A percentile compares a stretch with the other conserved stretches of the same genome.
Conservation (phyloP, 2,888 invertebrate genomes). For the Sphaeridia pumilis region DNA sequence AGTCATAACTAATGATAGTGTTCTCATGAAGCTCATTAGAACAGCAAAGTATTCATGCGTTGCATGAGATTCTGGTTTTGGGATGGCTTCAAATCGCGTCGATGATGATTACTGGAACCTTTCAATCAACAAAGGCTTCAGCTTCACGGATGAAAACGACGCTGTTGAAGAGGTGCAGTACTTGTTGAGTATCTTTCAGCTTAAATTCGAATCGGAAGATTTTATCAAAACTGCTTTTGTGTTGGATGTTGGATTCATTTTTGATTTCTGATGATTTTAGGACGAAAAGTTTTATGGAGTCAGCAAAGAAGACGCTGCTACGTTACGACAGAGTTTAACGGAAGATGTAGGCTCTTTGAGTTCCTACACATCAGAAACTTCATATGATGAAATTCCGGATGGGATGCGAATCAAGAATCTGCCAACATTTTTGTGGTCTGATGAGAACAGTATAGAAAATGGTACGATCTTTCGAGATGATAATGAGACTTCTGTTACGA, state of each 20-base stretch:
- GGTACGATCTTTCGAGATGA: constrained; percentile 13
- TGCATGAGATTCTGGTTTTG: too few relatives aligned
- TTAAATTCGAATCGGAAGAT: too few relatives aligned
- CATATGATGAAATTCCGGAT: constrained; percentile 23
- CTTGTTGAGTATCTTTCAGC: neutral
- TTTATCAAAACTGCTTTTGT: constrained; percentile 6
- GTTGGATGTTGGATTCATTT: neutral
- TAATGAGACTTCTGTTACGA: neutral
- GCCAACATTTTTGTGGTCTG: constrained; percentile 30
- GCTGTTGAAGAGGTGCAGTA: constrained; percentile 47
- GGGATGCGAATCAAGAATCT: constrained; percentile 26
- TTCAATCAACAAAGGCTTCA: constrained; percentile 52
- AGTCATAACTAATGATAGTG: too few relatives aligned
- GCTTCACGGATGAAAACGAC: constrained; percentile 53
- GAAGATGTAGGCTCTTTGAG: constrained; percentile 33
- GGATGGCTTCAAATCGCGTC: constrained; percentile 27
- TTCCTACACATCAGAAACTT: constrained; percentile 31
- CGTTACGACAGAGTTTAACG: constrained; percentile 24
- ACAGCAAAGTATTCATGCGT: too few relatives aligned
- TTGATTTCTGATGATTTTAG: constrained; percentile 10
- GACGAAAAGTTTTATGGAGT: constrained; percentile 28
- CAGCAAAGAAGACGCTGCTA: constrained; percentile 24
- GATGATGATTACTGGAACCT: constrained; percentile 51
- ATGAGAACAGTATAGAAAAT: constrained; percentile 25
- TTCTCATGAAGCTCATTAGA: too few relatives aligned